Base-by-base conservation (phyloP, 2,888 invertebrate genomes). In the Gymnosoma rotundatum region DNA sequence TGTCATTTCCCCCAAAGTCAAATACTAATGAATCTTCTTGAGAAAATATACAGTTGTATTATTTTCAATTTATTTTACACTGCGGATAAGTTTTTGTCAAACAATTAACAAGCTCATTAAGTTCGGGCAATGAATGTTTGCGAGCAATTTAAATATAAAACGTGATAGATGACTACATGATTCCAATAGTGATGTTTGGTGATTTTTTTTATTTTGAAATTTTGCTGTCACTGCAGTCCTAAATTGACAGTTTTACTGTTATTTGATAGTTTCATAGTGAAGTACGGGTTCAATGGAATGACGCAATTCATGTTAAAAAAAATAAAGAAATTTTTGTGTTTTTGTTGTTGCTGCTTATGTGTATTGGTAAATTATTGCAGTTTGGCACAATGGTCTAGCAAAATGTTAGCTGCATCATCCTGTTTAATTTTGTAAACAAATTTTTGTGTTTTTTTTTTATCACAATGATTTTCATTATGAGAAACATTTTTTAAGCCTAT, bases 81-180 rank as follows among this genome's bases (percentile, higher is more conserved):
- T 42, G 21, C 10, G 16, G 50, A n/a, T 73, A 79, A 73, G 66
- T 79, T 73, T 38, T 73, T 52, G 72, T 74, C 69, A 69, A 54
- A 50, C 74, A 69, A 75, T 81, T 81, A 75, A 20, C 69, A 69
- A 56, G 61, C 63, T 80, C 80, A 80, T 80, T 80, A 74, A 20
- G 32, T 74, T 36, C 60, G 48, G 74, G 74, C 74, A 74, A 32
- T 69, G 67, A 74, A 45, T 56, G 56, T 36, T 36, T 25, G 32
- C 36, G 21, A 75, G 38, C 36, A 36, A 14, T 18, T 32, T 56
- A 66, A 36, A n/a, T 25, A 25, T 25, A 67, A 42, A 21, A 67
- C 25, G 10, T n/a, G 21, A 45, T 14, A 50, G 7, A n/a, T 50
- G n/a, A 16, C 14, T 8, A 6, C 8, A 42, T 25, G 25, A 73